Percentiles rank a stretch among this genome's conserved stretches.
phyloP scores from a whole-genome alignment of 2,888 invertebrate genomes.

The Thalpophila matura region DNA sequence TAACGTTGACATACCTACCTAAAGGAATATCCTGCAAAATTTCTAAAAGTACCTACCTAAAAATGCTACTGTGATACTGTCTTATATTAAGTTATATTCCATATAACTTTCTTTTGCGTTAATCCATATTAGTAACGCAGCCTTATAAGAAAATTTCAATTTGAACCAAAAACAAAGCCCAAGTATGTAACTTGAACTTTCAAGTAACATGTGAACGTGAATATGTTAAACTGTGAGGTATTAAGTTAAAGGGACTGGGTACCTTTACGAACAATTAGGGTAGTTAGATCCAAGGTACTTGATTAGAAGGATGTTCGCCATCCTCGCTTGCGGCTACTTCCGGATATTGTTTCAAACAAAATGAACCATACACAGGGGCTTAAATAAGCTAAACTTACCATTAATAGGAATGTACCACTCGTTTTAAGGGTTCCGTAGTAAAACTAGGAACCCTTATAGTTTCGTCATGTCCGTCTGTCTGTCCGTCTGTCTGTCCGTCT shows the following conservation, averaged over 20 bases:
- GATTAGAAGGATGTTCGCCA: constrained; percentile 79
- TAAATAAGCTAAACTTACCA: constrained; percentile 31
- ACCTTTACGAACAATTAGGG: constrained; percentile 71
- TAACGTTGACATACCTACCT: no score
- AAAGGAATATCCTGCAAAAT: no score
- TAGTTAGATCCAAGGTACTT: constrained; percentile 74
- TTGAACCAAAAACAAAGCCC: constrained; percentile 7
- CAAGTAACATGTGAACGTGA: constrained; percentile 47
- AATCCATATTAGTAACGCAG: neutral
- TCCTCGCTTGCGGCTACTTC: constrained; percentile 82
- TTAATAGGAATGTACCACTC: no score
- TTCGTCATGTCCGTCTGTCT: no score
- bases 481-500: no score
- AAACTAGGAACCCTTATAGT: no score
- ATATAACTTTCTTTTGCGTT: no score
- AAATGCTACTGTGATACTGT: no score
- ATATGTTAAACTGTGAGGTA: constrained; percentile 61
- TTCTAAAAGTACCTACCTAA: no score
- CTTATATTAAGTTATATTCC: no score
- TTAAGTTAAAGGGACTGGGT: constrained; percentile 53
- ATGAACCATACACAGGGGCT: constrained; percentile 58
- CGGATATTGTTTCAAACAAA: constrained; percentile 80
- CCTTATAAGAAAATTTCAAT: constrained; percentile 26
- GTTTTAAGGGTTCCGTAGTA: no score
- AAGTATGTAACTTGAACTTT: constrained; percentile 36